These are phyloP conservation scores for pig (Sus scrofa) DNA, from an alignment of 2,113 vertebrate genomes.

Conservation along the genomic window T2T-Sscrofa CM000822.6:15068501-15069000, in stretches of 20 bases:
- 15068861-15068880: constrained; percentile 53
- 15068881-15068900: constrained; percentile 48
- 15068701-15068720: constrained; percentile 55
- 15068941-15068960: background rate
- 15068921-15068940: constrained; percentile 33
- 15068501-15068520: rapidly evolving
- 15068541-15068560: rapidly evolving
- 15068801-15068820: constrained; percentile 73
- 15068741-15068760: constrained; percentile 11
- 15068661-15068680: constrained; percentile 9
- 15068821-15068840: constrained; percentile 66
- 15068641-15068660: background rate
- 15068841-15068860: constrained; percentile 45
- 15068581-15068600: background rate
- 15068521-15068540: background rate
- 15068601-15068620: background rate
- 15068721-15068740: constrained; percentile 74
- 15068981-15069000: background rate
- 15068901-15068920: constrained; percentile 61
- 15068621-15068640: background rate
- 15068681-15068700: background rate
- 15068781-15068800: constrained; percentile 82
- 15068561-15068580: constrained; percentile 53
- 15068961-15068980: background rate
- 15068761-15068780: constrained; percentile 66